Percentiles rank a stretch among this genome's conserved stretches.
phyloP scores from a whole-genome alignment of 2,113 vertebrate species.

The Lycocorax pyrrhopterus region DNA sequence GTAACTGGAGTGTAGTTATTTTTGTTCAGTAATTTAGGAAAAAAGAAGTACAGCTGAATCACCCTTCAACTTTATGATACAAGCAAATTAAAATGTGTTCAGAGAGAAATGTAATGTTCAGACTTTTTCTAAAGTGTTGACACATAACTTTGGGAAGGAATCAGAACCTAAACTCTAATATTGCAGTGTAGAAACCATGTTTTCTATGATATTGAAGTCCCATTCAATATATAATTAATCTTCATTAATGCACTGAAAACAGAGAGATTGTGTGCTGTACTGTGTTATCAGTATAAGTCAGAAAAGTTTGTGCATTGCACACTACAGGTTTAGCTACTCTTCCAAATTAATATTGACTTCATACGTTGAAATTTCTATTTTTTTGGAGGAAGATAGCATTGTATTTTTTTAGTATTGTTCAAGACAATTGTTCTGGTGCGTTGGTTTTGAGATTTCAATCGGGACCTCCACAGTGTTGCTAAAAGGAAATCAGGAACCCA shows the following conservation, averaged over 20 bases:
- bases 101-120: not conserved
- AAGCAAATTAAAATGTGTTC: not conserved
- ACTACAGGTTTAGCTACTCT: not conserved
- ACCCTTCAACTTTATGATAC: not conserved
- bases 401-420: not conserved
- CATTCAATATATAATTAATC: not conserved
- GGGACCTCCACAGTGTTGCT: not conserved
- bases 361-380: not conserved
- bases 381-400: fast-evolving
- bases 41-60: not conserved
- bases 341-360: not conserved
- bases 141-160: not conserved
- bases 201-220: not conserved
- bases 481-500: not conserved
- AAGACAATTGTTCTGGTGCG: not conserved
- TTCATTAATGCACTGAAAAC: not conserved
- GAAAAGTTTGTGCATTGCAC: not conserved
- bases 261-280: not conserved
- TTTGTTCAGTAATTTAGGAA: not conserved
- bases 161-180: not conserved
- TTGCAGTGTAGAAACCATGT: not conserved
- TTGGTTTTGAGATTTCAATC: not conserved
- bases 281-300: not conserved
- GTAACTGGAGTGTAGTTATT: not conserved
- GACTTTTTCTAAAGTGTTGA: not conserved